Base-by-base conservation (phyloP, 2,888 invertebrate species). In the Spodoptera exigua region DNA sequence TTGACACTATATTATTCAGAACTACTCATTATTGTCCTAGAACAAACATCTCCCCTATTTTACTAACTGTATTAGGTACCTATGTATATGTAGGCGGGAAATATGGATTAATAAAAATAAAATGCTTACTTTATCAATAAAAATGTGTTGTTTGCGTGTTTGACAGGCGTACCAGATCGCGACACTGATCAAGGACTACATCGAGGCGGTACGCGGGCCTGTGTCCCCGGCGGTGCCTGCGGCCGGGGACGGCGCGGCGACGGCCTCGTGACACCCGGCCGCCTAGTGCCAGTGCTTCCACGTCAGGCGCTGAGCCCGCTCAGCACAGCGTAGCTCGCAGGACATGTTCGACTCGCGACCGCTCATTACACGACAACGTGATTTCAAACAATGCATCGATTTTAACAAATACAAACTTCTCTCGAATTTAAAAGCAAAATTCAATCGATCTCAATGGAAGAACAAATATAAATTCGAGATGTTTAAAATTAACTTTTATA, bases 131-230 rank as follows among this genome's bases (percentile, higher is more conserved):
- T 27, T 27, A 9, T 27, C 27, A 27, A 27, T 27, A 9, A 1
- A n/a, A n/a, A n/a, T 17, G 10, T 40, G 17, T 49, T 21, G 11
- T 35, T 34, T 35, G 58, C 39, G 7, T 27, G 27, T 27, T 1
- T 5, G 77, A 4, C 92, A 98, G 97, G 98, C 98, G 62, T 97
- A 98, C 93, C 98, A 98, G 94, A 98, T 98, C 85, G 98, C 98
- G 59, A 98, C 98, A 59, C 95, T 98, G 68, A 98, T 98, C 80
- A 96, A 97, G 85, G 98, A 98, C 91, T 98, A 98, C 91, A 94
- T 94, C 73, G 94, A 94, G 78, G 94, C 94, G 64, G 93, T 93
- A 45, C 94, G 94, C 83, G 94, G 94, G 81, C 94, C 94, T 13
- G 94, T 94, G 83, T 90, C 88, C 51, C 93, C 94, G 54, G 92